Conservation (phyloP, 35 echinoderm and acorn worm genomes). For the Strongylocentrotus purpuratus region DNA sequence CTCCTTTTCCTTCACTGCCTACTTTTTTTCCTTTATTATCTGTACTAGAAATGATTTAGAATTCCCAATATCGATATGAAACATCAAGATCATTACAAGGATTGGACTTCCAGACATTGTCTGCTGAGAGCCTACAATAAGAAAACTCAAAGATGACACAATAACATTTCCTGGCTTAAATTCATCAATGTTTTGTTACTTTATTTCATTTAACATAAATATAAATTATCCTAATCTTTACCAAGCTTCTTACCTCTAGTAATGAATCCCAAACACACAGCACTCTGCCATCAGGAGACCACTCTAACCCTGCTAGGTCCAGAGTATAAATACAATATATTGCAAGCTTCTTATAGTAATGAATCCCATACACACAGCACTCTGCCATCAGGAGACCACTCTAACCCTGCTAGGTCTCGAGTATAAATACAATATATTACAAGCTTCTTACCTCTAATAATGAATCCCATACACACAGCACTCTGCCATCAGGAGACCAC, state of each 20-base stretch:
- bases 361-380: constrained; percentile 98
- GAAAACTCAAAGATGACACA: too few species aligned
- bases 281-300: constrained; percentile 95
- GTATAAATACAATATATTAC: constrained; percentile 65
- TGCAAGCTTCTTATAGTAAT: constrained; percentile 54
- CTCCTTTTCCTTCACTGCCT: too few species aligned
- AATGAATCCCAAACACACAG: constrained; percentile 95
- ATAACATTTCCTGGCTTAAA: too few species aligned
- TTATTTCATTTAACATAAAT: too few species aligned
- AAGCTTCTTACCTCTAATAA: constrained; percentile 80
- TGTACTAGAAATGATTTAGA: too few species aligned
- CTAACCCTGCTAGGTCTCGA: constrained; percentile 79
- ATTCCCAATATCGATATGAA: too few species aligned
- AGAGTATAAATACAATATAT: constrained; percentile 71
- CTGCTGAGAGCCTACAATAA: too few species aligned
- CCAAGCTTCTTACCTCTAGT: constrained; percentile 47
- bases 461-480: constrained; percentile 97
- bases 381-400: constrained; percentile 95
- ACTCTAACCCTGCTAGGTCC: constrained; percentile 85
- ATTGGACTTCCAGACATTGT: too few species aligned
- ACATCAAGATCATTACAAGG: too few species aligned
- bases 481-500: constrained; percentile 96
- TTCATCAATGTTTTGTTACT: too few species aligned
- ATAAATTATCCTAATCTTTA: too few species aligned
- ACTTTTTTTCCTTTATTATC: too few species aligned